A percentile compares a stretch with the other conserved stretches of the same genome.
These are phyloP conservation scores for Xerus rutilus DNA, from an alignment of 2,797 vertebrate species.

Conservation along the genomic window DNA sequence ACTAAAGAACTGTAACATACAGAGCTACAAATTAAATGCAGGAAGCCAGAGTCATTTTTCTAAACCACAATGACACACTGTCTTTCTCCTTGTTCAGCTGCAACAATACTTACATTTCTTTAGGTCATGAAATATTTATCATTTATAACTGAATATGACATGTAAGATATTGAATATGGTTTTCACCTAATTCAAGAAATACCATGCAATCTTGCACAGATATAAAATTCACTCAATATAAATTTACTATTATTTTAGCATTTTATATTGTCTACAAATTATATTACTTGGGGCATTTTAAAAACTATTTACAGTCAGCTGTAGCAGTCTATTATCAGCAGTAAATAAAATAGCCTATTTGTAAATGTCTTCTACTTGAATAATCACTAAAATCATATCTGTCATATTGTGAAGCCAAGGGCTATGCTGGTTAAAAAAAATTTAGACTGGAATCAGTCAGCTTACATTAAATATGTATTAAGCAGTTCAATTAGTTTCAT, in stretches of 20 bases:
- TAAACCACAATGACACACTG: neutral
- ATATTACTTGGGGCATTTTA: neutral
- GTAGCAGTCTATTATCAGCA: neutral
- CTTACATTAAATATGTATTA: neutral
- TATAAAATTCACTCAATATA: neutral
- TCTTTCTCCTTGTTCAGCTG: neutral
- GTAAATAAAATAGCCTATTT: neutral
- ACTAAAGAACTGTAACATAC: neutral
- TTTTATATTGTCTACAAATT: neutral
- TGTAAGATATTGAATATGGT: neutral
- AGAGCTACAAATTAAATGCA: neutral
- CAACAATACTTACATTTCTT: neutral
- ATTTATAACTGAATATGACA: neutral
- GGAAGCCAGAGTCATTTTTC: neutral
- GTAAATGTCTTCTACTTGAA: neutral
- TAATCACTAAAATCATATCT: neutral
- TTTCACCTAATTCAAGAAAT: neutral
- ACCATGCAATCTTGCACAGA: neutral
- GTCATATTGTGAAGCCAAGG: neutral
- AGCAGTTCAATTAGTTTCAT: neutral
- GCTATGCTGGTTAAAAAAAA: neutral
- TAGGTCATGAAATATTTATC: neutral
- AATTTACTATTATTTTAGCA: neutral
- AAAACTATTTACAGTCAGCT: neutral
- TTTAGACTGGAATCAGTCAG: neutral